Evolutionary conservation across 2,797 vertebrate species (phyloP), one percentile per base, ranked within the genome.

Genomic region (Masticophis lateralis): DNA sequence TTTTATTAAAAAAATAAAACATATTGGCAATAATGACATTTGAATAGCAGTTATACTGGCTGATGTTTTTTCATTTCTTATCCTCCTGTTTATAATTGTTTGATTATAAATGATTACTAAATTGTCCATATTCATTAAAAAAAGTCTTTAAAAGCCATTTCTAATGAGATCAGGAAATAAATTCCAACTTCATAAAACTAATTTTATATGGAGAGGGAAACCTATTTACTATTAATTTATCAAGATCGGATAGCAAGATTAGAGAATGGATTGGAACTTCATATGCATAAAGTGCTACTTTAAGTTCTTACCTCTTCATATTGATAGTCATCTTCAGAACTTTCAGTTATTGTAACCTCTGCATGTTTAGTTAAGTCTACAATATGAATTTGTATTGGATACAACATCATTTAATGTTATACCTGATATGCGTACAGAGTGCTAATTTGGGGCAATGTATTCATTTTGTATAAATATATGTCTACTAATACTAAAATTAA

Each of bases 261-360:
- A 83, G 74, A 79, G 18, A 43, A 10, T 83, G 74, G 37, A 83
- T 83, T 20, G 20, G 9, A 47, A 22, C 37, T 20, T 43, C 9
- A 43, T 79, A 25, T 37, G 66, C 16, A 74, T 83, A 83, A 47
- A 83, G 43, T 83, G 43, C 43, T 83, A 25, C 22, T 83, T 83
- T 25, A 83, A 10, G 20, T 12, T 83, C 92, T 97, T 98, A 98
- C 98, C 96, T 98, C 98, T 95, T 98, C 98, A 93, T 97, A 98
- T 53, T 97, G 96, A 94, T 97, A 98, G 87, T 97, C 97, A 91
- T 98, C 98, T 28, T 98, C 96, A 6, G 92, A 96, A 55, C 98
- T 95, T 28, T 96, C 97, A n/a, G 94, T 96, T 95, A 98, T 32
- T 7, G 96, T 96, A 53, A 98, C 43, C 3, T 96, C 98, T 98